These are phyloP conservation scores for Vanessa tameamea DNA, from an alignment of 1,140 invertebrate species.

Conservation along the genomic window DNA sequence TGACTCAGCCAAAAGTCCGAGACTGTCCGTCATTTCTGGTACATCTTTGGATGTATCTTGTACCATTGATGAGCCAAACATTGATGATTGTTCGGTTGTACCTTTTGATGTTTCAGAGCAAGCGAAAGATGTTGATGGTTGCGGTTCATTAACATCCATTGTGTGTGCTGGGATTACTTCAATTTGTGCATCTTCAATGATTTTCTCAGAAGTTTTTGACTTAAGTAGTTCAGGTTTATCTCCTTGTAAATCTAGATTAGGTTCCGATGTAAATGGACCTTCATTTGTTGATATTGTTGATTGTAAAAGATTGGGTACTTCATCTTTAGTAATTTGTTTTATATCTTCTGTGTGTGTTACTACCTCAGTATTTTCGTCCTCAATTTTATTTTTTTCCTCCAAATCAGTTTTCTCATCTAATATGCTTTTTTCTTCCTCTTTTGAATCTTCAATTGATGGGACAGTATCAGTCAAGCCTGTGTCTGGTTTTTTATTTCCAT, in stretches of 20 bases:
- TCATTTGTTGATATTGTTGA: too few relatives aligned
- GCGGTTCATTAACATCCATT: slow-evolving; percentile 19
- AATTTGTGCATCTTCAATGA: background rate
- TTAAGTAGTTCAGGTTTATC: background rate
- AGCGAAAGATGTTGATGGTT: slow-evolving; percentile 39
- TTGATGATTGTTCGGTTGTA: background rate
- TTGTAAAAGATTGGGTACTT: too few relatives aligned
- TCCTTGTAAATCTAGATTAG: too few relatives aligned
- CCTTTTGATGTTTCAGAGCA: slow-evolving; percentile 8
- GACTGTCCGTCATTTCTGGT: slow-evolving; percentile 56
- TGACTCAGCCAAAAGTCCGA: slow-evolving; percentile 65
- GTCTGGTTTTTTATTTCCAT: background rate
- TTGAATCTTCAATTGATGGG: background rate
- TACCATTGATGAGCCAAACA: slow-evolving; percentile 16
- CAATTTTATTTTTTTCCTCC: too few relatives aligned
- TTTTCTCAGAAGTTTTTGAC: background rate
- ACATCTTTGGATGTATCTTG: slow-evolving; percentile 36
- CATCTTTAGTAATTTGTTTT: too few relatives aligned
- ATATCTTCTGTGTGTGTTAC: too few relatives aligned
- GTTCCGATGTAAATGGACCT: too few relatives aligned
- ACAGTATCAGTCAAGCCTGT: background rate
- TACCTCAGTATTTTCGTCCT: too few relatives aligned
- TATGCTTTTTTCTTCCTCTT: background rate
- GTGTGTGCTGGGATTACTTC: slow-evolving; percentile 6
- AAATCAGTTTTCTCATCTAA: too few relatives aligned